phyloP scores from a whole-genome alignment of 2,888 invertebrate genomes.

The Aleiodes testaceus region DNA sequence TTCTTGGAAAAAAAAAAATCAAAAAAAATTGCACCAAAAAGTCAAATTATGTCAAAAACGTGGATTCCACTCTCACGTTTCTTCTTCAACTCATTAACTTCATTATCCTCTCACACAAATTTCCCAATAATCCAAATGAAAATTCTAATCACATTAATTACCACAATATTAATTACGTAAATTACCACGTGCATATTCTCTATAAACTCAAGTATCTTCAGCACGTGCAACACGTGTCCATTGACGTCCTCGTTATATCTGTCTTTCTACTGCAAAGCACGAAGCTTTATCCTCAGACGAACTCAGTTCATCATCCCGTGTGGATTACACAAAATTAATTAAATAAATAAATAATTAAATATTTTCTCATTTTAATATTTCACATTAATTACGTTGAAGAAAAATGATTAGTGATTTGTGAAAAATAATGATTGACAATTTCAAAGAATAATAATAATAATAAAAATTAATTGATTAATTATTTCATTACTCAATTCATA shows the following conservation, averaged over 20 bases:
- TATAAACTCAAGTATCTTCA: background rate
- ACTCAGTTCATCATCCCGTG: no score
- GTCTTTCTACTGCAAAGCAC: background rate
- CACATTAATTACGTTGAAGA: background rate
- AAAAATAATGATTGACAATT: no score
- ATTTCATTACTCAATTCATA: no score
- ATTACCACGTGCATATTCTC: conserved; percentile 1
- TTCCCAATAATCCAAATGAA: background rate
- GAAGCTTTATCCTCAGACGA: background rate
- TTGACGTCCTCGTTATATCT: background rate
- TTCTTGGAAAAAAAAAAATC: no score
- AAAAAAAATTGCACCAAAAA: no score
- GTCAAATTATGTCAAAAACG: no score
- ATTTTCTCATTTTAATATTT: background rate
- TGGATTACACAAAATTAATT: no score
- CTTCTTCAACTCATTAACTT: background rate
- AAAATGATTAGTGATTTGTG: background rate
- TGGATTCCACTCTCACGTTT: background rate
- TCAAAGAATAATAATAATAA: no score
- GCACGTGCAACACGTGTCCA: conserved; percentile 22
- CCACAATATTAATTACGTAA: conserved; percentile 1
- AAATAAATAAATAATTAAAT: no score
- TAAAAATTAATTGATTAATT: no score
- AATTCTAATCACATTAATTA: background rate
- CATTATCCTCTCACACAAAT: background rate